Evolutionary conservation across 2,888 invertebrate species (phyloP).

Genomic region (Drosophila rellima): DNA sequence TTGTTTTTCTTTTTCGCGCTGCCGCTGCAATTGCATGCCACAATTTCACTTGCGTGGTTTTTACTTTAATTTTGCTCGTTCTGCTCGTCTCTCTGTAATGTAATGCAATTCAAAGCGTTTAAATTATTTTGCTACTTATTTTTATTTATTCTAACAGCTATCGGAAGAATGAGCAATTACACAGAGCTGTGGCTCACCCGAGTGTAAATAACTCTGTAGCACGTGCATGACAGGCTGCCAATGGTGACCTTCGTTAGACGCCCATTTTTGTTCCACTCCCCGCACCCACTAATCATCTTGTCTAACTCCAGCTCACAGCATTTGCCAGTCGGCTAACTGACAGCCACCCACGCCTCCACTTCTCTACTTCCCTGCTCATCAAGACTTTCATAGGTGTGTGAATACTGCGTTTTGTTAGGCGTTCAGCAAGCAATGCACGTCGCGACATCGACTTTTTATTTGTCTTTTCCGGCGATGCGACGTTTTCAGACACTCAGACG

Average conservation of each 20-base stretch:
- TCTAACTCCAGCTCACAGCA: conserved; percentile 12
- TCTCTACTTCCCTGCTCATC: too few relatives aligned
- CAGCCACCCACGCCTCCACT: conserved; percentile 6
- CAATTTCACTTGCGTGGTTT: conserved; percentile 15
- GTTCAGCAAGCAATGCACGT: conserved; percentile 69
- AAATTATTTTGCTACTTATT: conserved; percentile 36
- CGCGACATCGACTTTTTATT: conserved; percentile 71
- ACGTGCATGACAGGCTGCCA: conserved; percentile 56
- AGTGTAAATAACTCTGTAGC: conserved; percentile 54
- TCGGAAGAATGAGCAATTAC: conserved; percentile 22
- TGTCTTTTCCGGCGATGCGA: conserved; percentile 52
- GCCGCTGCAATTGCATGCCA: conserved; percentile 64
- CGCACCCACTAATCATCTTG: conserved; percentile 48
- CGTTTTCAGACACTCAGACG: conserved; percentile 48
- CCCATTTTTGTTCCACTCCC: neutral
- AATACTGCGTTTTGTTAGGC: conserved; percentile 43
- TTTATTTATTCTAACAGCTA: conserved; percentile 5
- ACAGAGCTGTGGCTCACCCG: conserved; percentile 21
- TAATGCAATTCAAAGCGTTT: conserved; percentile 45
- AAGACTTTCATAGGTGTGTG: conserved; percentile 7
- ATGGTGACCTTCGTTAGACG: conserved; percentile 27
- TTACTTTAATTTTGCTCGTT: conserved; percentile 30
- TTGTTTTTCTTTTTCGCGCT: conserved; percentile 10
- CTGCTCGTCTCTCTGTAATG: conserved; percentile 38
- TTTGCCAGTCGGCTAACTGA: conserved; percentile 14